Base-by-base conservation (phyloP, 2,888 invertebrate species). In the Mesochorus sp. region DNA sequence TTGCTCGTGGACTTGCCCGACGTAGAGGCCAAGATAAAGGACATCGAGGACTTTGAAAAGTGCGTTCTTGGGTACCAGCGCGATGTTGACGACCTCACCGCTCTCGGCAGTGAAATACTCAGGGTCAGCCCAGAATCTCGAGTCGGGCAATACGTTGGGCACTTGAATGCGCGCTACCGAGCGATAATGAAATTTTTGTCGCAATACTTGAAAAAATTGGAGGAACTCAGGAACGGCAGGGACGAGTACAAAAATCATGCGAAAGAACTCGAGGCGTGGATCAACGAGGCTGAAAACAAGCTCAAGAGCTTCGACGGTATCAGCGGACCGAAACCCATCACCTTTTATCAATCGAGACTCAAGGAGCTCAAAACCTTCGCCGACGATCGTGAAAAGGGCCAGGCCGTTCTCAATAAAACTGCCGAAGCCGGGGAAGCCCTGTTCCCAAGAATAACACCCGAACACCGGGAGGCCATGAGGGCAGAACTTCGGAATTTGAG, bases 371-470 rank as follows among this genome's bases (percentile, higher is more conserved):
- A 96, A 85, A 94, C 93, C 80, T 94, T 96, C 74, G 94, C 93
- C 34, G 94, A 94, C 55, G 94, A 95, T 86, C 95, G 97, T 84
- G 97, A 97, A 84, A 92, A 94, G 66, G 98, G 97, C 0, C 97
- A 97, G 87, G 91, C 92, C 28, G 91, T 97, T 39, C 91, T 98
- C 0, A 97, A 96, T 84, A 94, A 93, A 84, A 96, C 96, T 0
- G 95, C 97, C 0, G 97, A 97, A 89, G 94, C 95, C 67, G 98
- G 98, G 0, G 98, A 99, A 92, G 94, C 95, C 3, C 92, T 99
- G 6, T 97, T 97, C 86, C 94, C 97, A 8, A 95, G 96, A 44
- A 96, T 98, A 5, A 96, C 96, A 0, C 95, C 97, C 0, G 97
- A 97, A 86, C 96, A 97, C 75, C 94, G 98, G 59, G 98, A 98